These are phyloP conservation scores for Leptopilina clavipes DNA, from an alignment of 1,140 invertebrate genomes.

Conservation along the genomic window DNA sequence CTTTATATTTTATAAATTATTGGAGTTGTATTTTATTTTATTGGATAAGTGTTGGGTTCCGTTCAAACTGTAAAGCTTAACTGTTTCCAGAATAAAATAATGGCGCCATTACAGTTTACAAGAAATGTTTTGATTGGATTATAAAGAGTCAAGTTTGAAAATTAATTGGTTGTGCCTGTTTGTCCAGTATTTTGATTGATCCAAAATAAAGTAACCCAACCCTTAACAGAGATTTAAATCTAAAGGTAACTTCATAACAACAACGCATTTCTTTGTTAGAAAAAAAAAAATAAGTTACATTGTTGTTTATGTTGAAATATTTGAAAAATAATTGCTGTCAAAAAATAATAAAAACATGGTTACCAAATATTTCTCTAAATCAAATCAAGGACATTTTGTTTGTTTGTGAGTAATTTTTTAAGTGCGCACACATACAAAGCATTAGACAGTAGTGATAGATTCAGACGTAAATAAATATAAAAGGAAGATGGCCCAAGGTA, in stretches of 20 bases:
- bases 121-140: background rate
- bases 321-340: no score
- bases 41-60: background rate
- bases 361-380: no score
- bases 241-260: no score
- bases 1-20: background rate
- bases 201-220: background rate
- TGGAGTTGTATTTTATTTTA: background rate
- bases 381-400: no score
- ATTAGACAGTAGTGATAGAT: background rate
- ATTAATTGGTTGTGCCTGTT: background rate
- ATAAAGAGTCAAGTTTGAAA: background rate
- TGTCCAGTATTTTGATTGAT: background rate
- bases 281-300: no score
- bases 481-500: background rate
- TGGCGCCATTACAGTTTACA: background rate
- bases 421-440: background rate
- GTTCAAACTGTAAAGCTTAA: background rate
- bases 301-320: no score
- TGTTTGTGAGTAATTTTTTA: no score
- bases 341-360: no score
- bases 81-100: background rate
- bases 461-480: slow-evolving; percentile 11
- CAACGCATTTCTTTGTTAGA: no score
- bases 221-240: no score